Conservation (phyloP, 2,797 vertebrate species). For the Syngnathus rostellatus region DNA sequence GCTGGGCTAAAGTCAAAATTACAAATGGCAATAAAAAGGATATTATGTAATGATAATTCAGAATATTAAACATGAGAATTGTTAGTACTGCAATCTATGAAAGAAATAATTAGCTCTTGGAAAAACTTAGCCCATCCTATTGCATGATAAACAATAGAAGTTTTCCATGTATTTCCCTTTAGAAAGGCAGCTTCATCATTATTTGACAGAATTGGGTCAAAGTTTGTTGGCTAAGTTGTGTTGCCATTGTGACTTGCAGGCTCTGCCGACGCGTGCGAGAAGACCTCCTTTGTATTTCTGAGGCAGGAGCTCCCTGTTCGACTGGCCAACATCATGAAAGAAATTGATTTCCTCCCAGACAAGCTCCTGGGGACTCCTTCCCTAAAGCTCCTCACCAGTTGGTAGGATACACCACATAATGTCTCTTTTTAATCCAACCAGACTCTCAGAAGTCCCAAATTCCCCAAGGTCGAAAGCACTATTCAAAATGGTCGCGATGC, state of each 20-base stretch:
- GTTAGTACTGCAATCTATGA: not conserved
- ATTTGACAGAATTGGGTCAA: not conserved
- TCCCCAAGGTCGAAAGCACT: not conserved
- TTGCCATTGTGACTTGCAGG: constrained; percentile 65
- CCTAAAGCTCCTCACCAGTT: constrained; percentile 85
- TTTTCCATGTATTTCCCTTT: not conserved
- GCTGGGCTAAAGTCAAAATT: not conserved
- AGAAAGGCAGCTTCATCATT: not conserved
- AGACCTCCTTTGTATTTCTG: constrained; percentile 92
- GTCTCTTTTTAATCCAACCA: not conserved
- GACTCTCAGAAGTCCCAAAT: not conserved
- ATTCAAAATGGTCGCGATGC: not conserved
- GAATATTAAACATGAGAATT: not conserved
- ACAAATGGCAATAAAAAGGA: not conserved
- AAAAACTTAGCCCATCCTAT: no score
- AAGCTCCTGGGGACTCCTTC: constrained; percentile 83
- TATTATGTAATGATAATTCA: not conserved
- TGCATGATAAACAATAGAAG: no score
- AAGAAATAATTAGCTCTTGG: not conserved
- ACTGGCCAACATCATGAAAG: constrained; percentile 93
- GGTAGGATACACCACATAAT: constrained; percentile 51
- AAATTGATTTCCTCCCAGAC: constrained; percentile 92
- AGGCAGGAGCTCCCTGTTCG: constrained; percentile 93
- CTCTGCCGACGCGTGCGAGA: constrained; percentile 90
- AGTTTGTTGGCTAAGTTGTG: constrained; percentile 10